Conservation (phyloP, 2,888 invertebrate genomes). For the Argyresthia goedartella region DNA sequence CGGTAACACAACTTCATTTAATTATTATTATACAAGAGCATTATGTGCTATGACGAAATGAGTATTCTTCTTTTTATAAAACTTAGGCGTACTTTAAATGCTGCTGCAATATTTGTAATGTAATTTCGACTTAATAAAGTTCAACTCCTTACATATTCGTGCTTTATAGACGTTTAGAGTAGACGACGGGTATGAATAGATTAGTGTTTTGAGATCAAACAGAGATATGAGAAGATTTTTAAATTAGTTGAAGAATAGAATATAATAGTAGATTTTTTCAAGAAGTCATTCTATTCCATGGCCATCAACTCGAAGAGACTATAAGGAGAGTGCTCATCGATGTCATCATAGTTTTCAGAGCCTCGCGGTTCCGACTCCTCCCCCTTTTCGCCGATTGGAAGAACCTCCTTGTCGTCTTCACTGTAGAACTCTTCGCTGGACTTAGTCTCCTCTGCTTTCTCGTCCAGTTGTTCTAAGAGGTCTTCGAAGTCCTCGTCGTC, state of each 20-base stretch:
- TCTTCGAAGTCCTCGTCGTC: conserved; percentile 43
- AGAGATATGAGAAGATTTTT: not conserved
- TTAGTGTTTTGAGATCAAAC: conserved; percentile 1
- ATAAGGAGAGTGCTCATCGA: conserved; percentile 23
- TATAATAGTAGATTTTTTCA: not conserved
- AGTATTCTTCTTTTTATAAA: not conserved
- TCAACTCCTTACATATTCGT: not conserved
- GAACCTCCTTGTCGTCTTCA: conserved; percentile 19
- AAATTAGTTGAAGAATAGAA: not conserved
- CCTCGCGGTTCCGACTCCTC: not conserved
- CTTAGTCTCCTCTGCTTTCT: conserved; percentile 15
- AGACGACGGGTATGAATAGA: not conserved
- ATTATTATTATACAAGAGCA: conserved; percentile 10
- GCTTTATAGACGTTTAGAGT: not conserved
- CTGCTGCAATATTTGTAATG: conserved; percentile 31
- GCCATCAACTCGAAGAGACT: conserved; percentile 56
- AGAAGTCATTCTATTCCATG: conserved; percentile 44
- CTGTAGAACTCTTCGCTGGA: conserved; percentile 9
- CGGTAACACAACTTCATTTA: conserved; percentile 23
- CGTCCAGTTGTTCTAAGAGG: conserved; percentile 37
- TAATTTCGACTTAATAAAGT: not conserved
- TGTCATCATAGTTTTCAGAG: not conserved
- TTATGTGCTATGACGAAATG: conserved; percentile 7
- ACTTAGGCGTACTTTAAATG: conserved; percentile 34
- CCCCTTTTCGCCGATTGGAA: conserved; percentile 12